These are phyloP conservation scores for Acleris sparsana DNA, from an alignment of 2,888 invertebrate genomes.

Conservation along the genomic window DNA sequence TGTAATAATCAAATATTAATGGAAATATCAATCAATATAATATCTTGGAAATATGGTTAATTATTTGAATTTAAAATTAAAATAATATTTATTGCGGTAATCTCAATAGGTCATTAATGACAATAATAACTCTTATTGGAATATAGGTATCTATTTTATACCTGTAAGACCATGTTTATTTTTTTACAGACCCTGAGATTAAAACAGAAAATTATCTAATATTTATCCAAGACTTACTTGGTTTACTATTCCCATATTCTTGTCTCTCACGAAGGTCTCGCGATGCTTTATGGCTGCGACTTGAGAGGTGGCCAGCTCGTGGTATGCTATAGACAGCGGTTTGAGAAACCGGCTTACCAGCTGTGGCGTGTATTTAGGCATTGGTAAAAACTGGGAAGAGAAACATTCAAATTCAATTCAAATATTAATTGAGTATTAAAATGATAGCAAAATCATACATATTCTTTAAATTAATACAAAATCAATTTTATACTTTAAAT, in stretches of 20 bases:
- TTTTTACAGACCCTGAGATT: no score
- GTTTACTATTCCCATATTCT: conserved; percentile 90
- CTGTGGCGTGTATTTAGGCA: conserved; percentile 96
- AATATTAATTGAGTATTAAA: neutral
- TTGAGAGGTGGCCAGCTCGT: conserved; percentile 94
- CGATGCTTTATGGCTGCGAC: conserved; percentile 90
- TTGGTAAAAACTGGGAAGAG: conserved; percentile 77
- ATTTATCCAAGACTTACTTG: conserved; percentile 75
- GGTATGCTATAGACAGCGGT: conserved; percentile 93
- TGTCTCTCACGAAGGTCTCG: conserved; percentile 91
- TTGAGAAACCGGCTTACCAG: conserved; percentile 93
- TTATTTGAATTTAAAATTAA: no score
- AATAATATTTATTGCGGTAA: no score
- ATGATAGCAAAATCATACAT: no score
- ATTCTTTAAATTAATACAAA: neutral
- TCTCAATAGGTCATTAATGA: no score
- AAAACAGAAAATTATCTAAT: no score
- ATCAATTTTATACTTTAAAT: neutral
- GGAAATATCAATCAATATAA: no score
- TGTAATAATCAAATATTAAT: no score
- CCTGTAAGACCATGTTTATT: no score
- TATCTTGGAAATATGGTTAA: no score
- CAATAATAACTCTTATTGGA: no score
- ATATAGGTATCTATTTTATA: no score
- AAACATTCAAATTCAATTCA: conserved; percentile 5